Base-by-base conservation (phyloP, 2,113 vertebrate species). In the Dipodomys ordii region DNA sequence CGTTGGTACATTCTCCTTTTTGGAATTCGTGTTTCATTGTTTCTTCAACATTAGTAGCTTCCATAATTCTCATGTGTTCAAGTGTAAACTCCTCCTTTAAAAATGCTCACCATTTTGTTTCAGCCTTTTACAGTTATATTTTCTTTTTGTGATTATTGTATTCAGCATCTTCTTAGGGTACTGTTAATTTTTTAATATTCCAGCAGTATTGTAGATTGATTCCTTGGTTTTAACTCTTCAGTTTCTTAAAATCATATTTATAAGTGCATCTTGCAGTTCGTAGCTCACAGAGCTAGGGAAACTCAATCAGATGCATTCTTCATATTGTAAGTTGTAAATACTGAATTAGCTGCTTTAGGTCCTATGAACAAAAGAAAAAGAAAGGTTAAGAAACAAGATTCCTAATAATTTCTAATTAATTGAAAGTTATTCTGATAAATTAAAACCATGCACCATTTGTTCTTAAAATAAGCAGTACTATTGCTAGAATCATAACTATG, bases 61-160 rank as follows among this genome's bases (percentile, higher is more conserved):
- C 97, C 98, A 97, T 93, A 96, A 93, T 97, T 97, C 94, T 97
- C 94, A 68, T 96, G 57, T 96, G 94, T 97, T 95, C 96, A 96
- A 96, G 97, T 97, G 97, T 97, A 97, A 98, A 97, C 95, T 97
- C 96, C 92, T 96, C 88, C 96, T 93, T 97, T 96, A 96, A 95
- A 97, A 97, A 94, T 96, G 97, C 97, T 98, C 97, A 98, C 97
- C 96, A 97, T 98, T 98, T 98, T 96, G 87, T 95, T 97, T 97
- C 90, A 97, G 92, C 92, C 93, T 95, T 97, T 97, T 97, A 88
- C 88, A 96, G 81, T 96, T 96, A 95, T 84, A 95, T 94, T 97
- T 97, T 97, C 96, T 98, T 97, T 93, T 91, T 93, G 90, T 92
- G 87, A 94, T 96, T 97, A 88, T 97, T 96, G 97, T 97, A 95